Base-by-base conservation (phyloP, 35 echinoderm and acorn worm genomes). In the Eucidaris tribuloides region DNA sequence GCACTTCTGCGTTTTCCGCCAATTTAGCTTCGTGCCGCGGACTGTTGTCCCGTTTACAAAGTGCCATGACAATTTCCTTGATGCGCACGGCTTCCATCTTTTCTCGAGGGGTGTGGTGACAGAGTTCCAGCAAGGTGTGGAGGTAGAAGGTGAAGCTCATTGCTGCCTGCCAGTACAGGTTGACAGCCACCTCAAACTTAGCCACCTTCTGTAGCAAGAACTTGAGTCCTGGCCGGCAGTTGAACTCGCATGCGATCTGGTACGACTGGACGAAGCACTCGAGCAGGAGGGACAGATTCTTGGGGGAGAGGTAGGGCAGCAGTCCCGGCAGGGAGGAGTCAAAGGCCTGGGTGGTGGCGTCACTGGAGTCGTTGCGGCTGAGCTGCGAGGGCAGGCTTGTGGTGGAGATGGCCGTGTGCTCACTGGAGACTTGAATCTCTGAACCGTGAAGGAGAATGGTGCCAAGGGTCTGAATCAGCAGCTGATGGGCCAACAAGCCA, bases 141-240 rank as follows among this genome's bases (percentile, higher is more conserved):
- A 93, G 77, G 58, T 99, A 99, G 78, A 99, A 99, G 19, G 96
- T 99, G 55, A 99, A 99, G 66, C 96, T 99, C 83, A 99, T 89
- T 3, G 86, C 89, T 22, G 89, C 90, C 52, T 99, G 96, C 87
- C 91, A 90, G 65, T 99, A 99, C 38, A 93, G 59, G 58, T 99
- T 99, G 24, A 91, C 96, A 23, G 96, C 82, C 44, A 99, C 91
- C 60, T 93, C 90, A 79, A 99, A 93, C 80, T 90, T 99, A 40
- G 96, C 82, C 4, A 99, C 96, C 43, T 99, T 99, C 87, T 99
- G 96, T 1, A 99, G 84, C n/a, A 99, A 87, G 50, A 99, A 99
- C 87, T 99, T 99, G 54, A 99, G 63, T 1, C 96, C 96, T 36
- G 96, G 96, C 18, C 96, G 62, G 46, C 58, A 66, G 61, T 99